Evolutionary conservation across 2,888 invertebrate genomes (phyloP).

Genomic region (Diadegma fenestrale): DNA sequence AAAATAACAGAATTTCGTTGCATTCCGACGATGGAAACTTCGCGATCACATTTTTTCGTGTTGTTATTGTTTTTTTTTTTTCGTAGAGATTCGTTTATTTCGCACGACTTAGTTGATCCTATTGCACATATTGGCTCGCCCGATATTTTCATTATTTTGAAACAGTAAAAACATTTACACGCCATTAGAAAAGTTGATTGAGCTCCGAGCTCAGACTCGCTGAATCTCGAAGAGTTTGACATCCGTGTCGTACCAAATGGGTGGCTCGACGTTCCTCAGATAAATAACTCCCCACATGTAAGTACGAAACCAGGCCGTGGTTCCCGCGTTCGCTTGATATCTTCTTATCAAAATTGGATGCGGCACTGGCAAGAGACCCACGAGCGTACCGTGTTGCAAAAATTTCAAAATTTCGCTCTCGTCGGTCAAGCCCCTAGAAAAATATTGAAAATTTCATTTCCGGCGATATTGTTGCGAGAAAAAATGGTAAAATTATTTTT

Average conservation of each 20-base stretch:
- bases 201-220: conserved; percentile 88
- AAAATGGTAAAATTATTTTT: neutral
- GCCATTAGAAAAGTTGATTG: conserved; percentile 30
- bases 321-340: conserved; percentile 99
- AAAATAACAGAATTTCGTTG: no score
- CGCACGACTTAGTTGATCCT: neutral
- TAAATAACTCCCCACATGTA: conserved; percentile 99
- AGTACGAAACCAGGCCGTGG: conserved; percentile 99
- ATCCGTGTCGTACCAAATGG: conserved; percentile 99
- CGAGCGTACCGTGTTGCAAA: conserved; percentile 98
- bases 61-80: neutral
- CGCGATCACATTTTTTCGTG: conserved; percentile 16
- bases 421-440: conserved; percentile 96
- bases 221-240: conserved; percentile 99
- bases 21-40: no score
- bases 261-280: conserved; percentile 98
- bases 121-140: conserved; percentile 24
- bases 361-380: conserved; percentile 98
- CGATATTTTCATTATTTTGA: conserved; percentile 29
- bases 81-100: neutral
- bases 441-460: conserved; percentile 68
- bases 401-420: conserved; percentile 99
- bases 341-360: conserved; percentile 99
- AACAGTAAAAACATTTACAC: conserved; percentile 55
- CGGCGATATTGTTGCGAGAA: no score